These are phyloP conservation scores for Argyresthia albistria DNA, from an alignment of 2,888 invertebrate genomes.

Conservation along the genomic window DNA sequence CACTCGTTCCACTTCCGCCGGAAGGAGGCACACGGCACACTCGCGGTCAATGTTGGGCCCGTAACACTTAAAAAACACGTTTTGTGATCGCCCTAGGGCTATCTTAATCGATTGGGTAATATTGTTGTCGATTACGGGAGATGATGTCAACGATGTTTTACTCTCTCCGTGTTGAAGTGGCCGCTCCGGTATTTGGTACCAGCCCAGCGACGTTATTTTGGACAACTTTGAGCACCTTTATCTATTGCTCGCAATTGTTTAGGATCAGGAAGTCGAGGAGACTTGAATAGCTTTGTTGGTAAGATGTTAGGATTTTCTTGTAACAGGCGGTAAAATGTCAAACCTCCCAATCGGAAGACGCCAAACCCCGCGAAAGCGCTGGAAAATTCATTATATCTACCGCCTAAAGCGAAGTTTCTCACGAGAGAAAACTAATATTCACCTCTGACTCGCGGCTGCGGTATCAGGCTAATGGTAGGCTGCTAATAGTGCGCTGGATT, in stretches of 20 bases:
- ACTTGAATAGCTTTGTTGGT: no score
- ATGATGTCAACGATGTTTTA: not conserved
- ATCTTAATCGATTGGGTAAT: slow-evolving; percentile 5
- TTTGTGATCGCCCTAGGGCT: slow-evolving; percentile 3
- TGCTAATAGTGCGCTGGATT: not conserved
- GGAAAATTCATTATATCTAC: not conserved
- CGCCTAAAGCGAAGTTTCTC: not conserved
- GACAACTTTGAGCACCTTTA: no score
- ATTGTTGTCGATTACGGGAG: not conserved
- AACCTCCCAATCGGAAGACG: not conserved
- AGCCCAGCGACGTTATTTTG: no score
- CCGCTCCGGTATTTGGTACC: no score
- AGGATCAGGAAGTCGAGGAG: no score
- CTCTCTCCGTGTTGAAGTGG: not conserved
- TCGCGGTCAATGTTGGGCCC: not conserved
- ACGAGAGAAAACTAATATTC: slow-evolving; percentile 4
- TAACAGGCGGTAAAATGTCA: not conserved
- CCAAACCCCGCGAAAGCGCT: not conserved
- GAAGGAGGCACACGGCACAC: not conserved
- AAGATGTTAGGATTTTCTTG: no score
- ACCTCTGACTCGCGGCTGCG: not conserved
- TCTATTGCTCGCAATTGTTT: no score
- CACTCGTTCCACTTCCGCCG: not conserved
- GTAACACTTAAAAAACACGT: slow-evolving; percentile 6
- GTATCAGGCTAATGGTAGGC: not conserved